phyloP scores from a whole-genome alignment of 2,113 vertebrate species.

The Barbus barbus region DNA sequence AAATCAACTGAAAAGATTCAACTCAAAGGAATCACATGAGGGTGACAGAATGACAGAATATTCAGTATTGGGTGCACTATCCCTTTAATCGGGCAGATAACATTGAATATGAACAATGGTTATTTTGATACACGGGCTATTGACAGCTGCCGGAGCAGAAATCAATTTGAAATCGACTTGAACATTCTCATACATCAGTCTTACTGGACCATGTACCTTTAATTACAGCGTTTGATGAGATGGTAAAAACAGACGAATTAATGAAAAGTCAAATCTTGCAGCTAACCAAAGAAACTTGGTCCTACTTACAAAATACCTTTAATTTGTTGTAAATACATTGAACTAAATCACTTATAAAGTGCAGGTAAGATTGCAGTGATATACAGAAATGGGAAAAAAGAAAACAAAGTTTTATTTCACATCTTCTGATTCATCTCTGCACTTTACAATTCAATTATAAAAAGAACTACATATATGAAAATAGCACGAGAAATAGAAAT shows the following conservation, averaged over 20 bases:
- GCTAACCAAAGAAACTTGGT: background rate
- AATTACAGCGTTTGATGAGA: background rate
- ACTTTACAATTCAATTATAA: constrained; percentile 66
- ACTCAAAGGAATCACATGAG: background rate
- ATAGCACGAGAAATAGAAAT: constrained; percentile 59
- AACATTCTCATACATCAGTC: background rate
- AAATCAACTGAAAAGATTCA: background rate
- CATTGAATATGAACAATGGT: background rate
- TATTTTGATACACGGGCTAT: constrained; percentile 23
- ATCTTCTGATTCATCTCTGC: constrained; percentile 55
- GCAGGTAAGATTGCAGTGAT: constrained; percentile 50
- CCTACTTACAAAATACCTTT: constrained; percentile 54
- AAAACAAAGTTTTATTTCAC: constrained; percentile 66
- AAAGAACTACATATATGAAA: constrained; percentile 67
- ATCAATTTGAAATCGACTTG: constrained; percentile 22
- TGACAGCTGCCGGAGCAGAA: background rate
- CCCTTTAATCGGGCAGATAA: background rate
- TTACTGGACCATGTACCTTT: background rate
- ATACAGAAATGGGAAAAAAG: constrained; percentile 58
- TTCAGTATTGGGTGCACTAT: background rate
- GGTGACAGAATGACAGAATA: background rate
- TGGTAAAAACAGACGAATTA: constrained; percentile 13
- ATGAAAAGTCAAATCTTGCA: constrained; percentile 7
- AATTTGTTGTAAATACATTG: constrained; percentile 52
- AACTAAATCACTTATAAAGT: constrained; percentile 51